Evolutionary conservation across 2,113 vertebrate species (phyloP).

Genomic region (Ctenodactylus gundi): DNA sequence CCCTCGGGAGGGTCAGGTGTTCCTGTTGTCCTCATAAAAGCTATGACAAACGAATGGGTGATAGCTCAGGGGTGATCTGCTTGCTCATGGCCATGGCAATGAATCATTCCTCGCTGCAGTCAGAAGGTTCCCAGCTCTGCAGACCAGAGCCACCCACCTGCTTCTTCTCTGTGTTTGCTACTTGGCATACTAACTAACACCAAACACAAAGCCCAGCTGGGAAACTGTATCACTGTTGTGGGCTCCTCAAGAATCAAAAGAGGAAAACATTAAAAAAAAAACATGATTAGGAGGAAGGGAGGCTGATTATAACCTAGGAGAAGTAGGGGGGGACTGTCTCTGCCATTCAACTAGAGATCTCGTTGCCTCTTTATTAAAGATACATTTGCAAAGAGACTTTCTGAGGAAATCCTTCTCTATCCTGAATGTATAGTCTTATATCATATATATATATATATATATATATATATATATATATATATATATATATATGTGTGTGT

Average conservation of each 20-base stretch:
- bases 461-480: background rate
- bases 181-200: background rate
- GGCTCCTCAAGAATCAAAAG: background rate
- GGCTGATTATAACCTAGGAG: background rate
- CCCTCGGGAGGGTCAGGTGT: slow-evolving; percentile 21
- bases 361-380: background rate
- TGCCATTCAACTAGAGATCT: background rate
- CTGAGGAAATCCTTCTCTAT: background rate
- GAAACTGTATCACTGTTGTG: background rate
- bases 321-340: background rate
- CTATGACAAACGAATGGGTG: slow-evolving; percentile 66
- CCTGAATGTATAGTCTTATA: background rate
- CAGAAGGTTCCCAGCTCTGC: slow-evolving; percentile 34
- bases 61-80: slow-evolving; percentile 73
- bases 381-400: background rate
- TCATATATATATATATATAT: background rate
- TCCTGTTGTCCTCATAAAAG: slow-evolving; percentile 54
- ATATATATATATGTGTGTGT: too few relatives aligned
- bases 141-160: slow-evolving; percentile 54
- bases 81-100: slow-evolving; percentile 78
- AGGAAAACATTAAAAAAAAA: background rate
- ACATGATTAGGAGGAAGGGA: background rate
- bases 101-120: slow-evolving; percentile 60
- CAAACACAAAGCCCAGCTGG: background rate
- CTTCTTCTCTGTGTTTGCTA: background rate